phyloP scores from a whole-genome alignment of 2,797 vertebrate species.

The Danionella dracula region DNA sequence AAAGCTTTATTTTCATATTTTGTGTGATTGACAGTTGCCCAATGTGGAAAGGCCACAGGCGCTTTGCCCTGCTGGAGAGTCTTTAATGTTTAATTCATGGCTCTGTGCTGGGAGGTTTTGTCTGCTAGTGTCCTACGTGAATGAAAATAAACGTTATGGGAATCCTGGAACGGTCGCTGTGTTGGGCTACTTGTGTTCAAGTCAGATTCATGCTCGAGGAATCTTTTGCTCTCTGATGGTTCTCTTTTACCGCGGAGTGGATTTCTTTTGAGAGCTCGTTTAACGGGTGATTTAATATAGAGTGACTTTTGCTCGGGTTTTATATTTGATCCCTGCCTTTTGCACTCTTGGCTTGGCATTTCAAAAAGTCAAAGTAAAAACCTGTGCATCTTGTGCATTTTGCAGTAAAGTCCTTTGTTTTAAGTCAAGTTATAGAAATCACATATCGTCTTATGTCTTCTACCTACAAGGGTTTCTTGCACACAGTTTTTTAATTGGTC shows the following conservation, averaged over 20 bases:
- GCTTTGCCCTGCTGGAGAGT: background rate
- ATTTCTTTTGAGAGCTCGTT: background rate
- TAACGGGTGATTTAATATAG: background rate
- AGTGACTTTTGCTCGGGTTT: background rate
- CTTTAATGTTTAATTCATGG: slow-evolving; percentile 22
- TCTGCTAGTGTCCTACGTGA: slow-evolving; percentile 35
- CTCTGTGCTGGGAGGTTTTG: background rate
- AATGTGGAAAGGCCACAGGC: background rate
- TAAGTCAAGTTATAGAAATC: too few species aligned
- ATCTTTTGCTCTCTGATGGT: too few species aligned
- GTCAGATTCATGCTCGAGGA: too few species aligned
- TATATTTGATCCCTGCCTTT: background rate
- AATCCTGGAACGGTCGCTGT: background rate
- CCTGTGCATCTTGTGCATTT: too few species aligned
- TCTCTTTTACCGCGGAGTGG: background rate
- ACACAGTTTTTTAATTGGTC: too few species aligned
- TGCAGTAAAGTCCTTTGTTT: too few species aligned
- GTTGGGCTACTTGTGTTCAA: too few species aligned
- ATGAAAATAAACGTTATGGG: slow-evolving; percentile 48
- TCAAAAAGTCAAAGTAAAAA: background rate
- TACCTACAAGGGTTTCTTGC: too few species aligned
- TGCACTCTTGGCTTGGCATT: background rate
- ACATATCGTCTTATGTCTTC: too few species aligned
- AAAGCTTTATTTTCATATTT: background rate
- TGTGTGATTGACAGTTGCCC: background rate